Conservation (phyloP, 2,797 vertebrate species). For the Acanthopagrus latus region DNA sequence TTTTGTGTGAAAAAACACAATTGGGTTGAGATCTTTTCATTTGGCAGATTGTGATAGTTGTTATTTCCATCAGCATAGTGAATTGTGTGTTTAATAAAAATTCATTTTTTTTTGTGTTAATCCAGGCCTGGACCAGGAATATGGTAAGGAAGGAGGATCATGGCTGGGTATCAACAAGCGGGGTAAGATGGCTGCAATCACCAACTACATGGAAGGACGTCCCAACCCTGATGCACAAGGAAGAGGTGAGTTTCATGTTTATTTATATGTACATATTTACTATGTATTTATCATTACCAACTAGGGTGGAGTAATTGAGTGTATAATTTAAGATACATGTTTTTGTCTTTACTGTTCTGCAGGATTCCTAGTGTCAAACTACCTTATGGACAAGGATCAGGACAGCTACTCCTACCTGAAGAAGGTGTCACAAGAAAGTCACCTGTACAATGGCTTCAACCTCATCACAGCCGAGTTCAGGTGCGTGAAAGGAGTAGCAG, state of each 20-base stretch:
- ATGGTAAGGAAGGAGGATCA: constrained; percentile 94
- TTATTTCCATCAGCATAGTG: not conserved
- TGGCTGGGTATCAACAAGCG: constrained; percentile 96
- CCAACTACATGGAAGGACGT: constrained; percentile 93
- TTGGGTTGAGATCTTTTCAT: not conserved
- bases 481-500: constrained; percentile 81
- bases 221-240: constrained; percentile 89
- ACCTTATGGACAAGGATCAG: constrained; percentile 88
- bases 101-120: not conserved
- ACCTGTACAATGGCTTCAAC: constrained; percentile 98
- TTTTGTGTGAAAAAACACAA: not conserved
- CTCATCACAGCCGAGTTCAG: constrained; percentile 96
- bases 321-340: not conserved
- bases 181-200: constrained; percentile 93
- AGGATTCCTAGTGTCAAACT: constrained; percentile 95
- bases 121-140: constrained; percentile 94
- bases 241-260: constrained; percentile 85
- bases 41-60: not conserved
- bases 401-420: constrained; percentile 95
- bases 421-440: constrained; percentile 92
- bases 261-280: not conserved
- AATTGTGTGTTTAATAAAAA: not conserved
- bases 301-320: not conserved
- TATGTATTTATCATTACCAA: constrained; percentile 7
- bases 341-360: constrained; percentile 7